These are phyloP conservation scores for Chirona hameri DNA, from an alignment of 2,888 invertebrate genomes.

Conservation along the genomic window DNA sequence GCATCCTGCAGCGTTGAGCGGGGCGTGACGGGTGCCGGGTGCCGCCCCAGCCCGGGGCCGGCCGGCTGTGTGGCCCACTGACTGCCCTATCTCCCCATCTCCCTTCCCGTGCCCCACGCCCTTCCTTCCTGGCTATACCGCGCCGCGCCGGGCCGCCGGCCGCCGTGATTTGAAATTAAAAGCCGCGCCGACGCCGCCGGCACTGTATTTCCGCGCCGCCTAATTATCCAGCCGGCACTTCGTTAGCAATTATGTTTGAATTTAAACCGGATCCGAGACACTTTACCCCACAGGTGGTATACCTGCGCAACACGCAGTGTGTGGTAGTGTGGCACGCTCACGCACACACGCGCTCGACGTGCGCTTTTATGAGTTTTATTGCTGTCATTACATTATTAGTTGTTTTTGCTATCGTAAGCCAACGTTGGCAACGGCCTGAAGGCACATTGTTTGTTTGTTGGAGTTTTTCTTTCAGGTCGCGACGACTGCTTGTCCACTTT, in stretches of 20 bases:
- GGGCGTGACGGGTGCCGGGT: too few relatives aligned
- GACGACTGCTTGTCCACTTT: too few relatives aligned
- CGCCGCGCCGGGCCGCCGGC: neutral
- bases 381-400: too few relatives aligned
- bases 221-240: neutral
- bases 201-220: neutral
- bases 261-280: neutral
- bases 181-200: neutral
- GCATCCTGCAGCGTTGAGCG: too few relatives aligned
- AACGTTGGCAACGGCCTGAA: too few relatives aligned
- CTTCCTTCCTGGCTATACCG: neutral
- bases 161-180: conserved; percentile 23
- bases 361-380: too few relatives aligned
- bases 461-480: too few relatives aligned
- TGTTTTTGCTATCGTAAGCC: too few relatives aligned
- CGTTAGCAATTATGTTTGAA: neutral
- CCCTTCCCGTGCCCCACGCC: neutral
- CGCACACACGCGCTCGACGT: neutral
- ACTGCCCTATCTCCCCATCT: neutral
- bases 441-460: too few relatives aligned
- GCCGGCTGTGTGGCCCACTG: neutral
- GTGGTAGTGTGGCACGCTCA: neutral
- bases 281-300: neutral
- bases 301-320: neutral
- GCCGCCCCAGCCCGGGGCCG: too few relatives aligned